Percentiles rank a stretch among this genome's conserved stretches.
phyloP scores from a whole-genome alignment of 2,113 vertebrate genomes.

The Boleophthalmus pectinirostris region DNA sequence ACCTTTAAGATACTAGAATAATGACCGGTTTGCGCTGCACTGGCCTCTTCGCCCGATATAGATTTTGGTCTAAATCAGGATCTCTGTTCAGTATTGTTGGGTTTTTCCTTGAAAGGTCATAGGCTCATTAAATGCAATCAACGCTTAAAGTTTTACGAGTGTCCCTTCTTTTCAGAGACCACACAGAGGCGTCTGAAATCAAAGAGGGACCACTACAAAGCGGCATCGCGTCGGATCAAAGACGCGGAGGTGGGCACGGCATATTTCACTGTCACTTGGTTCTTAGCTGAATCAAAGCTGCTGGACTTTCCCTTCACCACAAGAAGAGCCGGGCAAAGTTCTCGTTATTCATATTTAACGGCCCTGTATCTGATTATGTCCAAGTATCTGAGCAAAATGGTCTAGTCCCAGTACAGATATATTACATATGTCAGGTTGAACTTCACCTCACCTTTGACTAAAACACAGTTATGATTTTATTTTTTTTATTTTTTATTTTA shows the following conservation, averaged over 20 bases:
- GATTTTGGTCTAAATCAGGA: conserved; percentile 62
- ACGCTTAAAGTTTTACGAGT: conserved; percentile 52
- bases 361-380: background rate
- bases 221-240: conserved; percentile 49
- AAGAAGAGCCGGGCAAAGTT: background rate
- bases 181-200: conserved; percentile 41
- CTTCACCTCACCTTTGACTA: too few species aligned
- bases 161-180: conserved; percentile 39
- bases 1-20: conserved; percentile 59
- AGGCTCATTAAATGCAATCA: conserved; percentile 68
- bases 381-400: too few species aligned
- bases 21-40: conserved; percentile 60
- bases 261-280: conserved; percentile 39
- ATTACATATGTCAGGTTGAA: too few species aligned
- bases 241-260: conserved; percentile 22
- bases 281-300: conserved; percentile 42
- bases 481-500: too few species aligned
- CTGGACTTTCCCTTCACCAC: background rate
- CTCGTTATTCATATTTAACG: background rate
- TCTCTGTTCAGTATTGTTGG: conserved; percentile 50
- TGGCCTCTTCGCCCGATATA: conserved; percentile 55
- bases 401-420: too few species aligned
- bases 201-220: conserved; percentile 35
- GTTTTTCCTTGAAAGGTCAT: conserved; percentile 53
- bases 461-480: too few species aligned